These are phyloP conservation scores for Telmatherina bonti DNA, from an alignment of 2,797 vertebrate species.

Conservation along the genomic window DNA sequence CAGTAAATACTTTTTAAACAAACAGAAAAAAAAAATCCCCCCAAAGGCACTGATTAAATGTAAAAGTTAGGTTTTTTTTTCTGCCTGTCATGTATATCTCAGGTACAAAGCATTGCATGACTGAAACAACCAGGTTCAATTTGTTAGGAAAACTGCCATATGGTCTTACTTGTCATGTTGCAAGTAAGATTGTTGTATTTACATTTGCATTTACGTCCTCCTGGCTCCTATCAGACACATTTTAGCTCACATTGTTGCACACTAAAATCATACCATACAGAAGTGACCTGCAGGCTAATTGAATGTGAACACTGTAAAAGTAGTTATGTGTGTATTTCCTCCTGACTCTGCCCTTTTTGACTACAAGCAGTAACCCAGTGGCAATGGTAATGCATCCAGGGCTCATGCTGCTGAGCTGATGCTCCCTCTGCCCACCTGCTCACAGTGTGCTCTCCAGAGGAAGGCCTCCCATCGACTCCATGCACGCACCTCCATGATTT, in stretches of 20 bases:
- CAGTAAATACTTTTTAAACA: no score
- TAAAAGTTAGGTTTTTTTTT: neutral
- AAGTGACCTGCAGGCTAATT: conserved; percentile 9
- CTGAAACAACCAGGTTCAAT: conserved; percentile 16
- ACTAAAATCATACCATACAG: conserved; percentile 17
- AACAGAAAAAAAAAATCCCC: no score
- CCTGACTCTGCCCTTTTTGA: conserved; percentile 42
- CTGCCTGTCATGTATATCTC: neutral
- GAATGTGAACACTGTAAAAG: conserved; percentile 18
- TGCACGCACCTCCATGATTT: conserved; percentile 82
- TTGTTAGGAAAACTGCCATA: conserved; percentile 31
- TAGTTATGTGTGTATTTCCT: conserved; percentile 29
- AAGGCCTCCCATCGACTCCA: conserved; percentile 73
- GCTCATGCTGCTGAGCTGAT: conserved; percentile 57
- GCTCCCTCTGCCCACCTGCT: conserved; percentile 72
- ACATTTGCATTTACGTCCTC: neutral
- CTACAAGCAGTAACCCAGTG: conserved; percentile 49
- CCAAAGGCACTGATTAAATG: neutral
- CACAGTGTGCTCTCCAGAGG: conserved; percentile 73
- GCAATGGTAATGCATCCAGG: conserved; percentile 52
- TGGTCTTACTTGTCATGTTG: conserved; percentile 19
- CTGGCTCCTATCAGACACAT: neutral
- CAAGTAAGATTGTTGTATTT: conserved; percentile 24
- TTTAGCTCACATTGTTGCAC: neutral
- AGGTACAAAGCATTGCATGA: conserved; percentile 6